Percentiles rank a stretch among this genome's conserved stretches.
phyloP scores from a whole-genome alignment of 2,888 invertebrate species.

The Epinotia nisella region DNA sequence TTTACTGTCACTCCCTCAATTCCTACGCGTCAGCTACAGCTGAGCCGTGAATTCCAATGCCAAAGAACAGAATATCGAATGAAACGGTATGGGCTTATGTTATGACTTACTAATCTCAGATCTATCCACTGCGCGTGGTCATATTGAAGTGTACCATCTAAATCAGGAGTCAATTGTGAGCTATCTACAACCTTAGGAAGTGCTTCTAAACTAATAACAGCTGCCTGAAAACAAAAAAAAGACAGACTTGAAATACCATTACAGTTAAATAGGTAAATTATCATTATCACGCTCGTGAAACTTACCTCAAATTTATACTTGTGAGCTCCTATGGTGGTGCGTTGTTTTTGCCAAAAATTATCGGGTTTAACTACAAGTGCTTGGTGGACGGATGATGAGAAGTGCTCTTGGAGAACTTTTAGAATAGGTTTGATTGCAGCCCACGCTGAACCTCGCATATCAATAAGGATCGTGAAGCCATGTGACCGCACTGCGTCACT shows the following conservation, averaged over 20 bases:
- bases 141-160: constrained; percentile 97
- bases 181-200: constrained; percentile 96
- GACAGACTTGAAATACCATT: constrained; percentile 38
- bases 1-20: neutral
- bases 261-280: neutral
- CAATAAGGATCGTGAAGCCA: constrained; percentile 98
- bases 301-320: constrained; percentile 99
- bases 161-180: constrained; percentile 95
- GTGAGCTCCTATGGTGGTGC: constrained; percentile 97
- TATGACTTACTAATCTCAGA: constrained; percentile 87
- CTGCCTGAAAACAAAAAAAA: constrained; percentile 89
- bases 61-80: neutral
- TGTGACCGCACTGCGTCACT: constrained; percentile 94
- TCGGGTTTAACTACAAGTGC: constrained; percentile 99
- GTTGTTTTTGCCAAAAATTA: constrained; percentile 99
- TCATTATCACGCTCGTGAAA: constrained; percentile 27
- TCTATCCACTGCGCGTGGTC: constrained; percentile 99
- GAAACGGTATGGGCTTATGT: neutral
- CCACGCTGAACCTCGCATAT: constrained; percentile 99
- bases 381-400: constrained; percentile 95
- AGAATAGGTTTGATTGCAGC: constrained; percentile 98
- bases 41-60: neutral
- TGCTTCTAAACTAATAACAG: constrained; percentile 97
- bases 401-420: constrained; percentile 98
- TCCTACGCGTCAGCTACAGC: neutral